Evolutionary conservation across 2,797 vertebrate species (phyloP), one percentile per base, ranked within the genome.

Genomic region (Acrossocheilus wenchowensis): DNA sequence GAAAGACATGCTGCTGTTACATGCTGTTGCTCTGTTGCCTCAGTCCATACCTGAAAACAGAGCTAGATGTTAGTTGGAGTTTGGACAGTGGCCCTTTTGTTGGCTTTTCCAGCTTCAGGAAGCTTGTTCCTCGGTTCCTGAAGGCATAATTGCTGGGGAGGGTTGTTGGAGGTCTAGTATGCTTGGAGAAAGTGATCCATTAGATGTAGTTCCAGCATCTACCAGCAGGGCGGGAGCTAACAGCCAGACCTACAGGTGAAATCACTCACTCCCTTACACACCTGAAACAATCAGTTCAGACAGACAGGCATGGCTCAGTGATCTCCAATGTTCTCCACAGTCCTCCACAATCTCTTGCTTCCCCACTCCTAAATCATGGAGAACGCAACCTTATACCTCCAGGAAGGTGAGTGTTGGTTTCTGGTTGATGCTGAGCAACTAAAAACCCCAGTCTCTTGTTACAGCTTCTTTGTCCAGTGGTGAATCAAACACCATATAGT

Each of bases 241-340:
- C 26, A 9, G 39, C 69, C 54, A 57, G 48, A 8, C 69, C 64
- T 82, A 82, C 91, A 90, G 92, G 92, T 93, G 92, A 88, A 90
- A 90, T 91, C 88, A 92, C 89, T 93, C 78, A 90, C 87, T 45
- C 80, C 78, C 85, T 87, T 92, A 87, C 90, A 92, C 93, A 94
- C 92, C 92, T 94, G 93, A 92, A 90, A 89, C 86, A 90, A 90
- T 93, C 88, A 89, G 89, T 87, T 87, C 91, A 75, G 34, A 86
- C n/a, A 87, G 39, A 48, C 41, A 5, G 34, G 52, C 15, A 23
- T 6, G 77, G 82, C 75, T 39, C 73, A 69, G 68, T 71, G 79
- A 85, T 60, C 45, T 60, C 52, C 10, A 48, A 34, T 43, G 62
- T 19, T 34, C 77, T 74, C 50, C 62, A 15, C 6, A 1, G 2